Evolutionary conservation across 2,888 invertebrate genomes (phyloP).

Genomic region (Margaritifera margaritifera): DNA sequence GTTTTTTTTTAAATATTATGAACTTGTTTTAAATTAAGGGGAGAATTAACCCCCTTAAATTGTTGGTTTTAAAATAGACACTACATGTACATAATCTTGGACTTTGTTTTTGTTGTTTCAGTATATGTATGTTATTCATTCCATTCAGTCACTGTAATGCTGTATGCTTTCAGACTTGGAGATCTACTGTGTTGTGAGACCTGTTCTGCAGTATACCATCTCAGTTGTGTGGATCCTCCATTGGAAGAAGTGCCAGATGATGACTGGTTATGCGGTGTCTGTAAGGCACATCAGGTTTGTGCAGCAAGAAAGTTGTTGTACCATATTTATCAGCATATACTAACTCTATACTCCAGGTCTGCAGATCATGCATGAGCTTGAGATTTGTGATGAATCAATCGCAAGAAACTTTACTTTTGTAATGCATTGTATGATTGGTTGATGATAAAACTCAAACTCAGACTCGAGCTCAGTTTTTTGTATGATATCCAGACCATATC

Average conservation of each 20-base stretch:
- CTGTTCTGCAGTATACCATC: constrained; percentile 97
- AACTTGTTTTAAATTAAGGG: too few species aligned
- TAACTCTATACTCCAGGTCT: neutral
- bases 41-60: too few species aligned
- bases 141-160: neutral
- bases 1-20: too few species aligned
- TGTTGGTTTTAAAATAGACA: too few species aligned
- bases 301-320: neutral
- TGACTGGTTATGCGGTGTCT: constrained; percentile 97
- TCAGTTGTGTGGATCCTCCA: constrained; percentile 96
- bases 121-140: neutral
- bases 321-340: neutral
- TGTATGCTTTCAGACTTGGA: constrained; percentile 76
- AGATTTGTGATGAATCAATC: neutral
- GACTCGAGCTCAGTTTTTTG: too few species aligned
- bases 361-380: neutral
- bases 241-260: constrained; percentile 94
- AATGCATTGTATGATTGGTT: too few species aligned
- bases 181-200: constrained; percentile 97
- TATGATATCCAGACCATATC: too few species aligned
- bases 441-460: too few species aligned
- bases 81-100: too few species aligned
- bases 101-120: too few species aligned
- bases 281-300: constrained; percentile 87
- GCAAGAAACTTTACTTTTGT: too few species aligned